Evolutionary conservation across 2,888 invertebrate species (phyloP).

Genomic region (Barypeithes pellucidus): DNA sequence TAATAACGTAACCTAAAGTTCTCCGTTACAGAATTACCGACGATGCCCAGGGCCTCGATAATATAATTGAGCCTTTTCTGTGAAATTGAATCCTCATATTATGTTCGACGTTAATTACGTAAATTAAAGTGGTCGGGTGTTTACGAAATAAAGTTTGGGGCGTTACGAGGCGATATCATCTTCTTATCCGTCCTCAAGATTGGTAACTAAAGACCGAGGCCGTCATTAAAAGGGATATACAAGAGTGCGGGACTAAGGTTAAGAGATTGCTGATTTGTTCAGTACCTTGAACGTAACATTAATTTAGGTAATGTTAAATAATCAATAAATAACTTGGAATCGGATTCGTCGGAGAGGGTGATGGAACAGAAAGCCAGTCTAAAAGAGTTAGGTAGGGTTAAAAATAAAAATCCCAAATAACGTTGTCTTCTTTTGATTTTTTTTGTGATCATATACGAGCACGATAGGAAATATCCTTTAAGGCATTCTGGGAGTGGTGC

Average conservation of each 20-base stretch:
- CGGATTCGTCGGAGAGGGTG: neutral
- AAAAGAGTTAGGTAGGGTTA: neutral
- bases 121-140: constrained; percentile 55
- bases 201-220: constrained; percentile 29
- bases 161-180: constrained; percentile 30
- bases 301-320: constrained; percentile 18
- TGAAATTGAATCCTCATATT: constrained; percentile 53
- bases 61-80: constrained; percentile 41
- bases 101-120: constrained; percentile 53
- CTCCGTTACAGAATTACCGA: constrained; percentile 30
- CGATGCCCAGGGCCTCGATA: constrained; percentile 18
- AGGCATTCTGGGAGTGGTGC: no score
- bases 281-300: constrained; percentile 15
- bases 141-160: constrained; percentile 51
- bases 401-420: no score
- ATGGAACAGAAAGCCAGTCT: neutral
- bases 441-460: no score
- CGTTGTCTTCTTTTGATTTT: no score
- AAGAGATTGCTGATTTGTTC: constrained; percentile 41
- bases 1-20: constrained; percentile 31
- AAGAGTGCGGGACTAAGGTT: constrained; percentile 28
- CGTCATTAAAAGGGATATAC: constrained; percentile 31
- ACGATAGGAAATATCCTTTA: no score
- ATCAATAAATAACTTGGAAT: no score
- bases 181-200: constrained; percentile 35